phyloP scores from a whole-genome alignment of 2,113 vertebrate genomes.

The Isichthys henryi region DNA sequence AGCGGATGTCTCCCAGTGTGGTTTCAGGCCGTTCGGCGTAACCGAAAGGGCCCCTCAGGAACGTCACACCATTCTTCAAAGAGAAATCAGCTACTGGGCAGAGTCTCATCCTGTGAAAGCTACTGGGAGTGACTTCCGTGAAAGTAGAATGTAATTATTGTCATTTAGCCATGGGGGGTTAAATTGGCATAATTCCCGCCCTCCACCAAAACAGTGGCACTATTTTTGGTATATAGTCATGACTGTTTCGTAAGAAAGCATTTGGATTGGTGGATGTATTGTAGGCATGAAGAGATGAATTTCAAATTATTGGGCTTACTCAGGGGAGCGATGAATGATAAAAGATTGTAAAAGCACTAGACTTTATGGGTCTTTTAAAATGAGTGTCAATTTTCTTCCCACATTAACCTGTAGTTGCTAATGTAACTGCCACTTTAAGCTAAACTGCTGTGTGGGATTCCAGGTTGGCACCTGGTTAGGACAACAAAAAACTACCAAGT shows the following conservation, averaged over 20 bases:
- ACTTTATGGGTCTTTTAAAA: background rate
- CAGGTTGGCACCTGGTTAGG: background rate
- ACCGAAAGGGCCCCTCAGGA: background rate
- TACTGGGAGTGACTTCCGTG: background rate
- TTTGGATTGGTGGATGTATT: background rate
- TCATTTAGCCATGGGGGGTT: background rate
- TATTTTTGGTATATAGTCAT: background rate
- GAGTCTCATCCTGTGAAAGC: background rate
- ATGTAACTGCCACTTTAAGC: background rate
- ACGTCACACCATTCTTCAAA: background rate
- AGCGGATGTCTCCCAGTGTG: background rate
- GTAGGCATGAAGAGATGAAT: background rate
- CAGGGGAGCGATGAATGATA: background rate
- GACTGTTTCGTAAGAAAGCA: background rate
- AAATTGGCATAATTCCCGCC: background rate
- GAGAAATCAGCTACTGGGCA: background rate
- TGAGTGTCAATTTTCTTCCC: background rate
- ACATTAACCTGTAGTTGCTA: background rate
- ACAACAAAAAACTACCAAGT: background rate
- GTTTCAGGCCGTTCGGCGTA: background rate
- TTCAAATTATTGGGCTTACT: background rate
- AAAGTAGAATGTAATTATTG: background rate
- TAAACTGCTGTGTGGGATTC: slow-evolving; percentile 10
- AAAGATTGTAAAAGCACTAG: background rate
- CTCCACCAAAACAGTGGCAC: background rate